These are phyloP conservation scores for Camelus dromedarius DNA, from an alignment of 2,113 vertebrate species.

Conservation along the genomic window DNA sequence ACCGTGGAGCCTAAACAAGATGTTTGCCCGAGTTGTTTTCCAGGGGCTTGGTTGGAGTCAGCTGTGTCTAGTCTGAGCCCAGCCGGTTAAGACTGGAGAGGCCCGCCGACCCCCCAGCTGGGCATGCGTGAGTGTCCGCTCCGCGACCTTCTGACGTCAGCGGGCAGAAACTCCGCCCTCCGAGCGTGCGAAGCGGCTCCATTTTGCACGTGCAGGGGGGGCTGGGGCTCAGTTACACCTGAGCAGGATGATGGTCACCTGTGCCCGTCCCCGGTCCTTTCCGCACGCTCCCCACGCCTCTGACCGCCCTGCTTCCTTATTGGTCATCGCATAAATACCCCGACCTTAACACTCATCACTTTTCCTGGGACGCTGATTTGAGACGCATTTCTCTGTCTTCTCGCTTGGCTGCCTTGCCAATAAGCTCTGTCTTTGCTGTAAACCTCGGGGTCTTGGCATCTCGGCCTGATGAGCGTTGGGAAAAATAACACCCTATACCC, in stretches of 20 bases:
- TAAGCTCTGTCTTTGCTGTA: no score
- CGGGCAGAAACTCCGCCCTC: background rate
- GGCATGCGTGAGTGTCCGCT: background rate
- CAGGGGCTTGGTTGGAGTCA: background rate
- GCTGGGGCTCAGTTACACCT: background rate
- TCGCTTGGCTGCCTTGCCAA: background rate
- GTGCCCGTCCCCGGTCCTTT: background rate
- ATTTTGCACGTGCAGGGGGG: background rate
- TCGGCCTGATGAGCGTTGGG: background rate
- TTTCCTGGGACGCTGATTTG: background rate
- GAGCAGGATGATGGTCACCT: background rate
- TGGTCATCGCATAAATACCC: background rate
- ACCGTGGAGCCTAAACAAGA: background rate
- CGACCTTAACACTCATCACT: accelerated
- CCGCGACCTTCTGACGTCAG: background rate
- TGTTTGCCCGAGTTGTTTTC: background rate
- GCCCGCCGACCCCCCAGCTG: background rate
- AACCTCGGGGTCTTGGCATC: background rate
- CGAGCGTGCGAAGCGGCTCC: background rate
- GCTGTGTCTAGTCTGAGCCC: background rate
- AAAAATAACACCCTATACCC: no score
- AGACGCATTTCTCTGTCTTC: accelerated
- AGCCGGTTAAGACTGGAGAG: background rate
- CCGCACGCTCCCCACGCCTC: background rate
- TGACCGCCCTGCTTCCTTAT: background rate